Conservation (phyloP, 2,888 invertebrate species). For the Eilema griseolum region DNA sequence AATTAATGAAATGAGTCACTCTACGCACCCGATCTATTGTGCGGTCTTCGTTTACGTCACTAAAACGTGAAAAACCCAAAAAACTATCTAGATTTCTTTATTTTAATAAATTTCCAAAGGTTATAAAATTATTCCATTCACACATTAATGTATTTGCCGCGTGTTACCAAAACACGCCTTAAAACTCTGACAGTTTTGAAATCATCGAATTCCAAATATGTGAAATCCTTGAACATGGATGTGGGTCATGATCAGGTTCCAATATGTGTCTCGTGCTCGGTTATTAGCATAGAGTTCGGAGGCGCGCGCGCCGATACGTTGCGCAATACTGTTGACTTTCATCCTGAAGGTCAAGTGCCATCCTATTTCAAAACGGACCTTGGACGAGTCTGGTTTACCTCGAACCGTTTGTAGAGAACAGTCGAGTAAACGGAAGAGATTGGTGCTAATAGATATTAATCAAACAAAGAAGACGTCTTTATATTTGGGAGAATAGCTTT, state of each 20-base stretch:
- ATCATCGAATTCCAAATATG: constrained; percentile 85
- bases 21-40: constrained; percentile 53
- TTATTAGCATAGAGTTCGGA: constrained; percentile 83
- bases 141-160: constrained; percentile 60
- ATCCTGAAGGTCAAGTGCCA: constrained; percentile 87
- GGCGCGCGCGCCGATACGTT: constrained; percentile 77
- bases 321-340: constrained; percentile 86
- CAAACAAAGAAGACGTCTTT: constrained; percentile 68
- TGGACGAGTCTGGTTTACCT: constrained; percentile 83
- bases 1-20: constrained; percentile 59
- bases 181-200: constrained; percentile 80
- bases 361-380: constrained; percentile 86
- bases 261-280: constrained; percentile 80
- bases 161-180: constrained; percentile 75
- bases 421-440: constrained; percentile 79
- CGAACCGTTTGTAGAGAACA: constrained; percentile 71
- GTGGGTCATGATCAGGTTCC: constrained; percentile 85
- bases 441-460: constrained; percentile 75
- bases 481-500: constrained; percentile 56
- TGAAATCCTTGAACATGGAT: constrained; percentile 85
- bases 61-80: constrained; percentile 54
- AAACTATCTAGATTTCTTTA: constrained; percentile 50
- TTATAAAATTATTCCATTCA: constrained; percentile 55
- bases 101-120: constrained; percentile 31
- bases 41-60: constrained; percentile 49